Base-by-base conservation (phyloP, 2,113 vertebrate species). In the Syrrhaptes paradoxus region DNA sequence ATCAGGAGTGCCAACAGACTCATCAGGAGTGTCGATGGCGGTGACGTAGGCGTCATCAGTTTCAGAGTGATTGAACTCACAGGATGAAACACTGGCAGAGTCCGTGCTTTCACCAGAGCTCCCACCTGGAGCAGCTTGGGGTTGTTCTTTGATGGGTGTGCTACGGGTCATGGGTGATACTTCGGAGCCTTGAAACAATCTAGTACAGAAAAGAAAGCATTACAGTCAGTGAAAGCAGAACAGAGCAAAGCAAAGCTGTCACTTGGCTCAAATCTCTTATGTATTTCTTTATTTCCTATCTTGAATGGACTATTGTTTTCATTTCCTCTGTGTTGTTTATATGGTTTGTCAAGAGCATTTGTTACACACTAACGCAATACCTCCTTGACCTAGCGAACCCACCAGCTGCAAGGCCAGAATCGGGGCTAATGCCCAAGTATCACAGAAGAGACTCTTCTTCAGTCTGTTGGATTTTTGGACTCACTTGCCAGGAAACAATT, bases 21-120 rank as follows among this genome's bases (percentile, higher is more conserved):
- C 51, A 13, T 98, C 98, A 0, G 98, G 97, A 18, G 96, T 93
- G 95, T 98, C 98, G 14, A 97, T 82, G 4, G 97, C 98, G 72
- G 97, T 96, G 59, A 97, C 82, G 59, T 97, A 96, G 82, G 72
- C 45, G 6, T 98, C 98, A 66, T 99, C 99, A 0, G 92, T 92
- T 95, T 99, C 99, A 0, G 98, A 99, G 10, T 98, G 99, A 93
- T 98, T 98, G 1, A 99, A 98, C 94, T 99, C 99, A 10, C 98
- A 99, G 12, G 99, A 99, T 0, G 99, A 99, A 94, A 99, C 98
- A 1, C 99, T 99, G 97, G 98, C 98, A 0, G 99, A 99, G 96
- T 99, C 99, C 85, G 99, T 99, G 98, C 99, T 99, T 26, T 99
- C 99, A 21, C 98, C 98, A 0, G 99, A 99, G 97, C 99, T 99